Evolutionary conservation across 2,888 invertebrate genomes (phyloP), one percentile per base, ranked within the genome.

Genomic region (Stratiomys singularior): DNA sequence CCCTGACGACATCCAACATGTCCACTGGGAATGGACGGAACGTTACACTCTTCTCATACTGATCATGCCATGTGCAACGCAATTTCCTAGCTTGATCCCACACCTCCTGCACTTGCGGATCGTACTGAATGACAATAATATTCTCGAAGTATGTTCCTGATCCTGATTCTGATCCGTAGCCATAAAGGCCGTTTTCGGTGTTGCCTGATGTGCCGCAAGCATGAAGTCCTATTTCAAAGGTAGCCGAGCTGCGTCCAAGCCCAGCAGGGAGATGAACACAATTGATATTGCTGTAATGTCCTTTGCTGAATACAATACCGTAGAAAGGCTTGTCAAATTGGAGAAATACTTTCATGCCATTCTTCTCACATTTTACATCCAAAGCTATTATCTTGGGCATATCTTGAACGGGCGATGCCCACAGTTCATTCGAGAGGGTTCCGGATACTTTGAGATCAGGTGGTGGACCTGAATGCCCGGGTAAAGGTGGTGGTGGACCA

Each of bases 21-120:
- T 97, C 97, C 0, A 97, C 97, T 0, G 96, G 96, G 91, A 97
- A 97, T 0, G 97, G 96, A 76, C 96, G 89, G 88, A 97, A 97
- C 0, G 97, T 96, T 0, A 97, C 97, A 4, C 96, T 95, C 85
- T 97, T 97, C 87, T 97, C 97, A 83, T 97, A 97, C 82, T 96
- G 94, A 85, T 97, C 96, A 84, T 97, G 96, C 97, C 97, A 97
- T 0, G 96, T 96, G 87, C 97, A 97, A 15, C 97, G 91, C 27
- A 97, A 86, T 85, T 96, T 96, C 76, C 97, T 89, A 0, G 97
- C 97, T 86, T 96, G 96, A 88, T 97, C 97, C 97, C 97, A 97
- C 1, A 96, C 96, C 88, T 97, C 97, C 87, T 97, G 96, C 0
- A 97, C 96, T 88, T 94, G 94, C 1, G 95, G 95, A 87, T 97